These are phyloP conservation scores for Elephantulus edwardii DNA, from an alignment of 2,113 vertebrate species.

Conservation along the genomic window DNA sequence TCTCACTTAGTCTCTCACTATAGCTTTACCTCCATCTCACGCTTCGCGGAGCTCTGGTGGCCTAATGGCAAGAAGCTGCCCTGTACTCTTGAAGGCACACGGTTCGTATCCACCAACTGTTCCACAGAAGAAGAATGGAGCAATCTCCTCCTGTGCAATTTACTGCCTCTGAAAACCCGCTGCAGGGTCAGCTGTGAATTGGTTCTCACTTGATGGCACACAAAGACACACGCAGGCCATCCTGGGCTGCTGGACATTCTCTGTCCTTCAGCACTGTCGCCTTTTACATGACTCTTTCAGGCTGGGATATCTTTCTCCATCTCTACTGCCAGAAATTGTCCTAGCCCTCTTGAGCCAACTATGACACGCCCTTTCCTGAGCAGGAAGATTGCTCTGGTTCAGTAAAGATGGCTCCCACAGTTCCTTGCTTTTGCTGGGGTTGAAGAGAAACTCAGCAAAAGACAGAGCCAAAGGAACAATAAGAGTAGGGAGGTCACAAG, in stretches of 20 bases:
- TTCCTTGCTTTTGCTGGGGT: background rate
- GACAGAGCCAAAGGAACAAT: no score
- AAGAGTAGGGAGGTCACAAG: background rate
- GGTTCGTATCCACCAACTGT: no score
- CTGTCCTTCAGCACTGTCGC: background rate
- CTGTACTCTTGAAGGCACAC: no score
- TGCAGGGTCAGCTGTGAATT: no score
- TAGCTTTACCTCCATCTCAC: background rate
- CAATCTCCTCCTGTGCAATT: no score
- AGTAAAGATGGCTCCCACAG: fast-evolving
- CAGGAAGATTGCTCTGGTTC: background rate
- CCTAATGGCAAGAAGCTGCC: no score
- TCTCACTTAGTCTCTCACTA: background rate
- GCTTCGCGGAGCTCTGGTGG: no score
- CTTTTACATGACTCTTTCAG: fast-evolving
- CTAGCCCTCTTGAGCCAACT: background rate
- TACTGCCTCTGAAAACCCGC: no score
- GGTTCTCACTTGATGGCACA: no score
- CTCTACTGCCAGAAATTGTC: background rate
- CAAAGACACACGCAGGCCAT: no score
- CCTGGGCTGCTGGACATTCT: background rate
- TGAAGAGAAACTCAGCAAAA: background rate
- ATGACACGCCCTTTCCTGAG: background rate
- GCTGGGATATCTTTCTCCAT: background rate
- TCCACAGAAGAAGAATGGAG: no score